Conservation (phyloP, 2,797 vertebrate species). For the Propithecus deckenii region DNA sequence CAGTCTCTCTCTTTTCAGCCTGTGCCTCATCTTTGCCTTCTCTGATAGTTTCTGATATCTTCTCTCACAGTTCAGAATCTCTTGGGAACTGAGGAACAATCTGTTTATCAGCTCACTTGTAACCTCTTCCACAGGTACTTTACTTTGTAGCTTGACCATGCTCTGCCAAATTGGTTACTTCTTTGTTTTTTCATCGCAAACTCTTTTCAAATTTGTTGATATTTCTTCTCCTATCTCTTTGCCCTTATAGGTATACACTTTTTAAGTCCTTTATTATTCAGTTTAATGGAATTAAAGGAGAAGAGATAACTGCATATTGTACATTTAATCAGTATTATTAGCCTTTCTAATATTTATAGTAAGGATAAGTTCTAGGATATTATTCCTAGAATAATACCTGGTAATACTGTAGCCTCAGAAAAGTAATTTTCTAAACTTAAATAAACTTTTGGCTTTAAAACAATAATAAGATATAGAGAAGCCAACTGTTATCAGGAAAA, state of each 20-base stretch:
- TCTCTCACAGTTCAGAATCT: neutral
- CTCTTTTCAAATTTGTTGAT: neutral
- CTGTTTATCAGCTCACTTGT: neutral
- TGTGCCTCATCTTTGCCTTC: neutral
- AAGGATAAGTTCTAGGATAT: neutral
- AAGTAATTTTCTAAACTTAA: conserved; percentile 25
- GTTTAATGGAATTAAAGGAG: neutral
- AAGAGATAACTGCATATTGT: neutral
- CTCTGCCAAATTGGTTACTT: neutral
- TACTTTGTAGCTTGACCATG: neutral
- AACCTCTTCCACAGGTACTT: neutral
- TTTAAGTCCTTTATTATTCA: conserved; percentile 13
- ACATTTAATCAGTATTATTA: neutral
- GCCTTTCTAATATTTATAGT: neutral
- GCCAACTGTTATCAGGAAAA: neutral
- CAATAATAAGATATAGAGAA: neutral
- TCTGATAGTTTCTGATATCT: neutral
- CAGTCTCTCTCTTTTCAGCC: neutral
- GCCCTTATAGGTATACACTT: neutral
- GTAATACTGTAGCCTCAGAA: neutral
- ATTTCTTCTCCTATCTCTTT: neutral
- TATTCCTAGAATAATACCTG: neutral
- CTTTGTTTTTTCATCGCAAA: neutral
- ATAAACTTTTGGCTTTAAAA: neutral
- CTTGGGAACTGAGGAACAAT: neutral